Conservation (phyloP, 2,888 invertebrate genomes). For the Cacoxenus indagator region DNA sequence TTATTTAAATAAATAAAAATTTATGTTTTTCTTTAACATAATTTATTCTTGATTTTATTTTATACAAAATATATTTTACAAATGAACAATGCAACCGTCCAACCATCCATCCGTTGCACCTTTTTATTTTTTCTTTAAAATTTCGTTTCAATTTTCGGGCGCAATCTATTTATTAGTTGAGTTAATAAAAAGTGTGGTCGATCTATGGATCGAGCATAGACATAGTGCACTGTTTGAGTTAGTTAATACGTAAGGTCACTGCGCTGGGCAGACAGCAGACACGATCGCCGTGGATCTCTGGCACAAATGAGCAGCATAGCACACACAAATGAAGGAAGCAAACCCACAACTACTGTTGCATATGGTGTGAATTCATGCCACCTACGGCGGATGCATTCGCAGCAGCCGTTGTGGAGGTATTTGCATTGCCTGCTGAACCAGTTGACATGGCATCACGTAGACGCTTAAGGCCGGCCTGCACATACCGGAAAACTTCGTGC, state of each 20-base stretch:
- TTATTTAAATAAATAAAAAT: constrained; percentile 29
- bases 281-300: too few species aligned
- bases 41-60: constrained; percentile 52
- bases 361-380: constrained; percentile 21
- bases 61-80: constrained; percentile 60
- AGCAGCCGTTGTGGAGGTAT: too few species aligned
- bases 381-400: constrained; percentile 22
- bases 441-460: constrained; percentile 65
- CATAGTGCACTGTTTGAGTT: too few species aligned
- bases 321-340: not conserved
- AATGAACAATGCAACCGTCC: constrained; percentile 15
- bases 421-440: not conserved
- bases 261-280: too few species aligned
- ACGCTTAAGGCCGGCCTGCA: constrained; percentile 72
- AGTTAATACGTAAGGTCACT: too few species aligned
- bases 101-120: too few species aligned
- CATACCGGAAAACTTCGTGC: constrained; percentile 89
- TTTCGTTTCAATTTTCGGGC: not conserved
- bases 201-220: too few species aligned
- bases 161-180: not conserved
- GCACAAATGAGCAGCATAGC: not conserved
- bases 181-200: too few species aligned
- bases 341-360: constrained; percentile 19
- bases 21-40: not conserved
- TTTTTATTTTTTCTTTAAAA: constrained; percentile 4